Evolutionary conservation across 37 sponge, comb jelly and placozoan genomes (phyloP), one percentile per base, ranked within the genome.

Genomic region (Theonella swinhoei): DNA sequence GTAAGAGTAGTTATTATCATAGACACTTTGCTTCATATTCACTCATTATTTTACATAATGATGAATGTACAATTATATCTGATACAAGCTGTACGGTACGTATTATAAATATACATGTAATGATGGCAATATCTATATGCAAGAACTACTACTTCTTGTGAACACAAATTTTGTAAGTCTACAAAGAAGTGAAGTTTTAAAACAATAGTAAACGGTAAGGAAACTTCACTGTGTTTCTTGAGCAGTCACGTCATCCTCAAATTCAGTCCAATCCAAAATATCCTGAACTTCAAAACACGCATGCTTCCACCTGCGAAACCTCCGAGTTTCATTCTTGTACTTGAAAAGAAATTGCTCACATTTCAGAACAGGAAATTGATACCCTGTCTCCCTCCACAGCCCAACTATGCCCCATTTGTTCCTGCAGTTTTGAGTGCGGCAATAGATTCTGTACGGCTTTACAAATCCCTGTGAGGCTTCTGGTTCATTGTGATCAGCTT

Each of bases 341-440:
- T 79, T 42, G 58, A 88, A 88, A 0, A 54, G 42, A 79, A 87
- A 80, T 33, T 26, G 32, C 3, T 62, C 39, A 64, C 92, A 88
- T 62, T 92, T 87, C 17, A 92, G 42, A 22, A 84, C 85, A 32
- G 92, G 92, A 26, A 59, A 62, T 26, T 75, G 23, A 0, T 17
- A 7, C 14, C 77, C 41, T 29, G 62, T 41, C 26, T 79, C 59
- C 73, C 66, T 39, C 89, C 84, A 89, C 42, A 47, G 40, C 17
- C 65, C 79, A 43, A 80, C 64, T 20, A 88, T 72, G 9, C 92
- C 92, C 85, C 84, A 92, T 37, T 88, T 78, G 36, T 58, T 61
- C 1, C 65, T 54, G 61, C 92, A 92, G 30, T 68, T 20, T 0
- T 8, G 32, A 7, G 14, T 17, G 54, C 54, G 54, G 42, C 92